These are phyloP conservation scores for Thera obeliscata DNA, from an alignment of 2,888 invertebrate genomes.

Conservation along the genomic window DNA sequence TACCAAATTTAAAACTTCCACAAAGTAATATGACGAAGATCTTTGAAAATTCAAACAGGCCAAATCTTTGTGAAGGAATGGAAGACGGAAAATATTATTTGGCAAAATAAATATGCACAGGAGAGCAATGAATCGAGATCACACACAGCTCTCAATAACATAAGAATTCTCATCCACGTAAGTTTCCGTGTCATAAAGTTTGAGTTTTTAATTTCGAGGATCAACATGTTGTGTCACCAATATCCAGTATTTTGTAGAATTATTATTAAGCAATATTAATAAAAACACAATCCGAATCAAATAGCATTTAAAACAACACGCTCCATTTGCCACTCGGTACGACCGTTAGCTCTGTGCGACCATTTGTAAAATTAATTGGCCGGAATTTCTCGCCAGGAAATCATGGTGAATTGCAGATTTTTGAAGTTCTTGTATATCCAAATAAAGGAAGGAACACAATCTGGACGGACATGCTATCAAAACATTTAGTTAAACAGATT, in stretches of 20 bases:
- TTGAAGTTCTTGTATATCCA: conserved; percentile 8
- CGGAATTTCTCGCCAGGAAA: conserved; percentile 31
- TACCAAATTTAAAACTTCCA: neutral
- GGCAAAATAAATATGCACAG: no score
- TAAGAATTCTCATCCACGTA: no score
- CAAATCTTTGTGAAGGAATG: no score
- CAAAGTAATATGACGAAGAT: neutral
- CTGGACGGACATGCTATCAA: neutral
- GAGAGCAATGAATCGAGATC: no score
- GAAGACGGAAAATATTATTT: no score
- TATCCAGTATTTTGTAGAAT: neutral
- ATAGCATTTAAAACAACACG: conserved; percentile 38
- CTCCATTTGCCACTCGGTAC: conserved; percentile 38
- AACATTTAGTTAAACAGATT: neutral
- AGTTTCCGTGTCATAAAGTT: neutral
- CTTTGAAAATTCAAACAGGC: neutral
- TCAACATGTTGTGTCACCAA: neutral
- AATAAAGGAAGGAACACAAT: conserved; percentile 1
- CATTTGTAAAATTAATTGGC: conserved; percentile 43
- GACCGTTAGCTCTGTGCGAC: conserved; percentile 46
- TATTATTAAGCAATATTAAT: neutral
- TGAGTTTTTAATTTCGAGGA: neutral
- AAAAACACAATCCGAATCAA: conserved; percentile 18
- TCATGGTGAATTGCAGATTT: conserved; percentile 16
- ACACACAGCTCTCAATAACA: no score